Evolutionary conservation across 2,113 vertebrate genomes (phyloP).

Genomic region (Microcebus ravelobensis): DNA sequence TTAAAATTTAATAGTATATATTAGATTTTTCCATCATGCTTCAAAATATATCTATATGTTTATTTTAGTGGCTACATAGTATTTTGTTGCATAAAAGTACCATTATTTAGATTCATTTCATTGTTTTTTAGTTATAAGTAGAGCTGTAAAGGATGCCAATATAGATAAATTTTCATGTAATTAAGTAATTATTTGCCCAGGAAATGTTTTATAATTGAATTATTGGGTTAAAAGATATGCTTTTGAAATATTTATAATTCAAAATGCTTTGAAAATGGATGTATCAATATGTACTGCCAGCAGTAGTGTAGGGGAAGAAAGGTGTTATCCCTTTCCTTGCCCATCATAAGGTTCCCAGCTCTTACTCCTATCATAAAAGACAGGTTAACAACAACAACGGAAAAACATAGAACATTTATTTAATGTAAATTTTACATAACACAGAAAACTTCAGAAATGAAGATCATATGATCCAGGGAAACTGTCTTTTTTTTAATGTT

Average conservation of each 20-base stretch:
- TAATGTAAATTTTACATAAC: background rate
- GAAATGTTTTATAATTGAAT: background rate
- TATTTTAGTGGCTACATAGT: background rate
- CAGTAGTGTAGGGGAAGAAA: background rate
- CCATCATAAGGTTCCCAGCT: background rate
- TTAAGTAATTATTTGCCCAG: slow-evolving; percentile 5
- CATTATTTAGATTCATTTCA: background rate
- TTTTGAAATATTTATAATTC: slow-evolving; percentile 18
- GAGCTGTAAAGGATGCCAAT: background rate
- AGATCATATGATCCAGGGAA: background rate
- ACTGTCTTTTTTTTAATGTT: background rate
- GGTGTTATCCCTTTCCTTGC: background rate
- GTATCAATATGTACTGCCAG: background rate
- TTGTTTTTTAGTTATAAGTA: background rate
- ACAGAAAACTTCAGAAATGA: background rate
- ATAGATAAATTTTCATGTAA: background rate
- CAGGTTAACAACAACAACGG: background rate
- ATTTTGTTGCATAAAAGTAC: background rate
- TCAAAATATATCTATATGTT: background rate
- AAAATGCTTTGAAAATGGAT: background rate
- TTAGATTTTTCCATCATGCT: background rate
- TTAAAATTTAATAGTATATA: background rate
- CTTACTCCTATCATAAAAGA: background rate
- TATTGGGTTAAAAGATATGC: background rate
- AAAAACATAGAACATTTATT: background rate